Percentiles rank a stretch among this genome's conserved stretches.
phyloP scores from a whole-genome alignment of 2,888 invertebrate species.

The Thera obeliscata region DNA sequence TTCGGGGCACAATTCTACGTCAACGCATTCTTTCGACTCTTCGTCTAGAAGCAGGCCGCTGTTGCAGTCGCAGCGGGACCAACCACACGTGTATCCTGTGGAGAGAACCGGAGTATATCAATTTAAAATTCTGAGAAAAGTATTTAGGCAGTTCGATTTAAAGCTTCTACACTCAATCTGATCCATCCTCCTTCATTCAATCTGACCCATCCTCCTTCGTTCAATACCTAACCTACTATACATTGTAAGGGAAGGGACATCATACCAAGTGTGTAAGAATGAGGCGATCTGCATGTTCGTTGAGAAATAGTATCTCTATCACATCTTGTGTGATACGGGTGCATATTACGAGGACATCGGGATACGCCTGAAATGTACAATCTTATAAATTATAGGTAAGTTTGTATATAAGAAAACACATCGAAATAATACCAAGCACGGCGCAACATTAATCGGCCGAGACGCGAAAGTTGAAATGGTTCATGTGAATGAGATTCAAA shows the following conservation, averaged over 20 bases:
- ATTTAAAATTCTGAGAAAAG: not conserved
- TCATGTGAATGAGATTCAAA: too few species aligned
- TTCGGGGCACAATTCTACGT: constrained; percentile 38
- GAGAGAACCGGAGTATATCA: not conserved
- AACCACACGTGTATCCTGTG: constrained; percentile 72
- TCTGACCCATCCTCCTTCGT: too few species aligned
- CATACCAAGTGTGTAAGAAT: constrained; percentile 55
- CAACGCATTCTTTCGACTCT: constrained; percentile 48
- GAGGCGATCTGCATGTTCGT: constrained; percentile 57
- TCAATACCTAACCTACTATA: too few species aligned
- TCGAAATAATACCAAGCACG: too few species aligned
- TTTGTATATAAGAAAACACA: too few species aligned
- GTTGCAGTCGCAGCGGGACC: constrained; percentile 74
- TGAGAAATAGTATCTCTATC: constrained; percentile 63
- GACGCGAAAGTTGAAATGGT: too few species aligned
- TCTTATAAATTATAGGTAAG: not conserved
- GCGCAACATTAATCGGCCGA: too few species aligned
- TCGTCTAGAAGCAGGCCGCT: constrained; percentile 58
- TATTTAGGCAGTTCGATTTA: too few species aligned
- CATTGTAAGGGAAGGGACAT: constrained; percentile 14
- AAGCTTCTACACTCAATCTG: too few species aligned
- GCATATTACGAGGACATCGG: constrained; percentile 64
- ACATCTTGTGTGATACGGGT: constrained; percentile 71
- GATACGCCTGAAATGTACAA: constrained; percentile 45
- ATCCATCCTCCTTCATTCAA: too few species aligned